These are phyloP conservation scores for Trichogramma pretiosum DNA, from an alignment of 1,140 invertebrate genomes.

Conservation along the genomic window DNA sequence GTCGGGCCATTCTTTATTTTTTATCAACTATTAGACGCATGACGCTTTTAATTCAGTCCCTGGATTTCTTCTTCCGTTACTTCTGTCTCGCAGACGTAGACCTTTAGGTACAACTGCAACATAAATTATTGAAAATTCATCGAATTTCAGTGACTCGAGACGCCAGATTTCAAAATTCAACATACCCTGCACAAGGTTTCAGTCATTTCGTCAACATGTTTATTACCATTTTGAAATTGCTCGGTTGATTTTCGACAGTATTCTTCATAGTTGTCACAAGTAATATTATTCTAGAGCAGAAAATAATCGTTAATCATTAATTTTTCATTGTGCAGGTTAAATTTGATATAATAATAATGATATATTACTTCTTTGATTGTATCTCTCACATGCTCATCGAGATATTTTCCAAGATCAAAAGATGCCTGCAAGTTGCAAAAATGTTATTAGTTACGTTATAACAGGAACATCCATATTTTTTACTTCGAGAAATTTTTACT, in stretches of 20 bases:
- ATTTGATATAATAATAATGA: not conserved
- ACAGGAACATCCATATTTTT: too few relatives aligned
- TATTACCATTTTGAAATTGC: not conserved
- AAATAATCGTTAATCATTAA: not conserved
- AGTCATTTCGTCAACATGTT: not conserved
- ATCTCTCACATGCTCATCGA: not conserved
- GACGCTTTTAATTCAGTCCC: too few relatives aligned
- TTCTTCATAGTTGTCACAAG: not conserved
- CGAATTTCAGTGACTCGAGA: too few relatives aligned
- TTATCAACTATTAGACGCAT: too few relatives aligned
- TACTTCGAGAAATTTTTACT: too few relatives aligned
- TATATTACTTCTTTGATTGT: slow-evolving; percentile 4
- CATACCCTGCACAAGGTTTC: slow-evolving; percentile 2
- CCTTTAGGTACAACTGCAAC: not conserved
- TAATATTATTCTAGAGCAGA: slow-evolving; percentile 5
- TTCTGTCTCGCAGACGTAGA: not conserved
- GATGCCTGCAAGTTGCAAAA: slow-evolving; percentile 1
- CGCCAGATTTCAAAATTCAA: too few relatives aligned
- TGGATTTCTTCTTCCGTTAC: too few relatives aligned
- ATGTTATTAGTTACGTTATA: too few relatives aligned
- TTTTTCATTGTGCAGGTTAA: not conserved
- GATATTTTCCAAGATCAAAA: not conserved
- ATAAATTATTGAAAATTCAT: not conserved
- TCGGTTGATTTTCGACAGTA: slow-evolving; percentile 2
- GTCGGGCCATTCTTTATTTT: too few relatives aligned